A percentile compares a stretch with the other conserved stretches of the same genome.
phyloP scores from a whole-genome alignment of 2,888 invertebrate genomes.

The Tipula vernalis region DNA sequence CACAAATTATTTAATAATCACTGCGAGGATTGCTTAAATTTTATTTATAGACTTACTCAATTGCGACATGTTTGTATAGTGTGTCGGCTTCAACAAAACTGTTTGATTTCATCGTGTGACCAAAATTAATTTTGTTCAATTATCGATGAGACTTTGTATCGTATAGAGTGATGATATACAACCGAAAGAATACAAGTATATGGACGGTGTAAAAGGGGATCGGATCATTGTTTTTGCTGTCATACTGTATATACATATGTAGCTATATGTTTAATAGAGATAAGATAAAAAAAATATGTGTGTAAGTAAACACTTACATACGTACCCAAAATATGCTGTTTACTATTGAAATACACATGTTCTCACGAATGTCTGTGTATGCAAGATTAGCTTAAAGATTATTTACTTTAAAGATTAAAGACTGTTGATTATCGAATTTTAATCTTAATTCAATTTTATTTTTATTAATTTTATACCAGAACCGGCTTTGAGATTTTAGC shows the following conservation, averaged over 20 bases:
- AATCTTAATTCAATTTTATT: no score
- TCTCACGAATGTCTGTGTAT: no score
- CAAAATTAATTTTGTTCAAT: not conserved
- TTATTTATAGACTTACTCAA: not conserved
- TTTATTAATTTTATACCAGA: no score
- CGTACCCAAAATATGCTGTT: no score
- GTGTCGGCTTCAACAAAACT: not conserved
- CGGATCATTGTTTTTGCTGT: no score
- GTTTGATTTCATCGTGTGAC: not conserved
- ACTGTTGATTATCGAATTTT: no score
- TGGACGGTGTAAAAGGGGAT: no score
- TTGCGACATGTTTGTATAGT: not conserved
- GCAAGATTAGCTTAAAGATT: no score
- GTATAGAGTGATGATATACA: not conserved
- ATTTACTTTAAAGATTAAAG: no score
- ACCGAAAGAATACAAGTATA: no score
- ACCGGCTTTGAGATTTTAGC: no score
- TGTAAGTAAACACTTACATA: not conserved
- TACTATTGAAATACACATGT: no score
- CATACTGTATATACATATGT: not conserved
- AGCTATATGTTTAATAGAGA: not conserved
- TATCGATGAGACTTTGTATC: not conserved
- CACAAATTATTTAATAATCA: not conserved
- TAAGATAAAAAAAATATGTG: not conserved
- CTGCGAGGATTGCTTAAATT: not conserved